Evolutionary conservation across 2,113 vertebrate species (phyloP).

Genomic region (Casuarius casuarius): DNA sequence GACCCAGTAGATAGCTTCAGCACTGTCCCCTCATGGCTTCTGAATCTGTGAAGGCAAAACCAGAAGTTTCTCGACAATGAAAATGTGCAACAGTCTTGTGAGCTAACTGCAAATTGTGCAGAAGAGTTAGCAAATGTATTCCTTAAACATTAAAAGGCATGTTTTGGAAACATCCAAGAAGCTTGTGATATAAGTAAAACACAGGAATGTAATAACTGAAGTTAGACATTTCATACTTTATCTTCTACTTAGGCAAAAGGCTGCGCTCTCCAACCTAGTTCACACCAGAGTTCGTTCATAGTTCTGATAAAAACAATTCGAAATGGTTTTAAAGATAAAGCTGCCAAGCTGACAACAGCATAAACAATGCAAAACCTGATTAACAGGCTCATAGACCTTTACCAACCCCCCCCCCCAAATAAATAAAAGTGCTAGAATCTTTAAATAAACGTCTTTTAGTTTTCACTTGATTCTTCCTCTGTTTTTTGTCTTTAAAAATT

Average conservation of each 20-base stretch:
- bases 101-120: background rate
- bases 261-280: background rate
- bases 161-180: background rate
- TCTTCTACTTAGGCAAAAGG: background rate
- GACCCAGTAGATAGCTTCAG: fast-evolving
- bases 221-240: background rate
- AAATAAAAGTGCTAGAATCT: background rate
- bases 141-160: background rate
- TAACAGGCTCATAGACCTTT: background rate
- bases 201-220: background rate
- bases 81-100: background rate
- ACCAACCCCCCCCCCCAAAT: background rate
- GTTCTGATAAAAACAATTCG: background rate
- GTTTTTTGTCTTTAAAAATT: background rate
- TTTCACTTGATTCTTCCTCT: background rate
- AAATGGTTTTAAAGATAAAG: background rate
- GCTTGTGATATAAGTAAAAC: background rate
- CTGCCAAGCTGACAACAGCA: background rate
- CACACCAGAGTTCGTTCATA: background rate
- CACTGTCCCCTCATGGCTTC: fast-evolving
- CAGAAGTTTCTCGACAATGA: background rate
- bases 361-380: background rate
- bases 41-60: background rate
- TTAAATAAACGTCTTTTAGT: background rate
- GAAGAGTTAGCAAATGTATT: background rate